These are phyloP conservation scores for Trematocara macrostoma DNA, from an alignment of 2,113 vertebrate genomes.

Conservation along the genomic window DNA sequence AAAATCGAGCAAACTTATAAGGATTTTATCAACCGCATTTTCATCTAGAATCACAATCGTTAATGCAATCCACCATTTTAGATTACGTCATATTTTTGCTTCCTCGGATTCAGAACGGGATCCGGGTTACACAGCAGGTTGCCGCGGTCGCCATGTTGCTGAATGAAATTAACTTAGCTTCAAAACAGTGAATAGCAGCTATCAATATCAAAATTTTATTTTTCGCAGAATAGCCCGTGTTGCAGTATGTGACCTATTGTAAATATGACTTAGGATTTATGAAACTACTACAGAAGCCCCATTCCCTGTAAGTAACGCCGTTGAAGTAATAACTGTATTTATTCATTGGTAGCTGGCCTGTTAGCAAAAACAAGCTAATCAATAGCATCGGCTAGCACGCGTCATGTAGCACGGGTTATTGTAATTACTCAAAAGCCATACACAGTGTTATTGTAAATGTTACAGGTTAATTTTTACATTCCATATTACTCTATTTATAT, in stretches of 20 bases:
- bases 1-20: not conserved
- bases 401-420: not conserved
- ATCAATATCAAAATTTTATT: slow-evolving; percentile 51
- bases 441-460: not conserved
- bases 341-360: slow-evolving; percentile 24
- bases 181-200: slow-evolving; percentile 56
- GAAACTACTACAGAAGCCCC: slow-evolving; percentile 5
- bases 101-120: not conserved
- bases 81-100: not conserved
- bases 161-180: slow-evolving; percentile 62
- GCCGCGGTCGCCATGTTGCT: slow-evolving; percentile 70
- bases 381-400: slow-evolving; percentile 34
- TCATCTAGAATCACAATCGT: not conserved
- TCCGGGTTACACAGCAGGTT: slow-evolving; percentile 63
- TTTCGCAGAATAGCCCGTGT: slow-evolving; percentile 1
- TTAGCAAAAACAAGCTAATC: slow-evolving; percentile 54
- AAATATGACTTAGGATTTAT: slow-evolving; percentile 56
- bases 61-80: not conserved
- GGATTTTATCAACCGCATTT: not conserved
- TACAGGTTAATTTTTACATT: not conserved
- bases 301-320: slow-evolving; percentile 51
- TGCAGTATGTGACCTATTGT: slow-evolving; percentile 6
- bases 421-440: not conserved
- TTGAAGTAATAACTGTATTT: slow-evolving; percentile 16
- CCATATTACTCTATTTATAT: accelerated